A percentile compares a stretch with the other conserved stretches of the same genome.
phyloP scores from a whole-genome alignment of 2,113 vertebrate species.

The Prietella phreatophila region DNA sequence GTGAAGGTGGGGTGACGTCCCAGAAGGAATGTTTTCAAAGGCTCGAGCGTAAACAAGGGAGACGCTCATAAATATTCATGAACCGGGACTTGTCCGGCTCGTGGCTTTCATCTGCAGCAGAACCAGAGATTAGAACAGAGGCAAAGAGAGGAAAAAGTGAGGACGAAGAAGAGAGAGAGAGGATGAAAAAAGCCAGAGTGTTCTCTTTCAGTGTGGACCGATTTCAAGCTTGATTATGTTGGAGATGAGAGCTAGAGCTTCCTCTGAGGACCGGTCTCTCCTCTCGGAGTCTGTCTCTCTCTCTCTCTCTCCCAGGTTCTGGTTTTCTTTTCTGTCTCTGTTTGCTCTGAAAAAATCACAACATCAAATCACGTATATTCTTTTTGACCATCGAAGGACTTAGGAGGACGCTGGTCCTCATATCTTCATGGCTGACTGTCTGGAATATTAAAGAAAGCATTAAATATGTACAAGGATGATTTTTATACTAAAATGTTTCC shows the following conservation, averaged over 20 bases:
- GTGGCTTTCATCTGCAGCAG: slow-evolving; percentile 40
- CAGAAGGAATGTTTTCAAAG: slow-evolving; percentile 34
- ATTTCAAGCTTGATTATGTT: slow-evolving; percentile 24
- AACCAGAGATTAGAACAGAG: slow-evolving; percentile 30
- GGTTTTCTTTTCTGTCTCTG: background rate
- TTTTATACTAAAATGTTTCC: background rate
- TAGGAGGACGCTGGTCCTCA: background rate
- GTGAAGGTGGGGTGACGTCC: slow-evolving; percentile 28
- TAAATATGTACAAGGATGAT: background rate
- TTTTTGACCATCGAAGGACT: background rate
- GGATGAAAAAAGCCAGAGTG: slow-evolving; percentile 8
- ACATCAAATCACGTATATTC: background rate
- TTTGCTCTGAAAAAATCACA: background rate
- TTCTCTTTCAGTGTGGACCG: slow-evolving; percentile 19
- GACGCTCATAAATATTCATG: slow-evolving; percentile 44
- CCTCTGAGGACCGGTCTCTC: background rate
- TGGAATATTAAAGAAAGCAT: background rate
- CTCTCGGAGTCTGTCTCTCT: background rate
- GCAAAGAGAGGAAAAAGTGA: slow-evolving; percentile 25
- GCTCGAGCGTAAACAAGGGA: slow-evolving; percentile 21
- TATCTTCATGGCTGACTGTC: background rate
- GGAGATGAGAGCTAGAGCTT: slow-evolving; percentile 11
- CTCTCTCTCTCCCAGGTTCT: background rate
- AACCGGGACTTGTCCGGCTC: slow-evolving; percentile 4
- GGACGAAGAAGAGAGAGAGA: slow-evolving; percentile 15